Evolutionary conservation across 2,113 vertebrate genomes (phyloP), one percentile per base, ranked within the genome.

Genomic region (Triplophysa tibetana): DNA sequence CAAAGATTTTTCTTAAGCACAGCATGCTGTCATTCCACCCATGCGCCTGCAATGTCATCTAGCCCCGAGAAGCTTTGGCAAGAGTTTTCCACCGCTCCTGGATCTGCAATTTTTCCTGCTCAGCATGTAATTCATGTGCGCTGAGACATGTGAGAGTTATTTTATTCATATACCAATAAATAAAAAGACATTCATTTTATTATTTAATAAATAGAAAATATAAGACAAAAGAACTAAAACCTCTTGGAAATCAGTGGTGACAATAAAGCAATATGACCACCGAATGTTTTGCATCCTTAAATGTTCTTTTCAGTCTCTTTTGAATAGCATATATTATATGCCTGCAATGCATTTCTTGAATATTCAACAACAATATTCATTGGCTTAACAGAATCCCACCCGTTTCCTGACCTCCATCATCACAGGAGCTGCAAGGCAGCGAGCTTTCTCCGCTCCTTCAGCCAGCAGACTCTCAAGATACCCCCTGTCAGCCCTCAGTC

Each of bases 371-470:
- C 16, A 7, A 19, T 38, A 38, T 38, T 12, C 43, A 45, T 45
- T n/a, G 54, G 2, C 75, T 92, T 93, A 98, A 14, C 84, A 90
- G 86, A 99, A 95, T 5, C 98, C 98, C 54, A 98, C 93, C 70
- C 93, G 69, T 83, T 85, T 90, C 79, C 91, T 92, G 86, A 98
- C 91, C 86, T 96, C 93, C 38, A 87, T 87, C 69, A 95, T 94
- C 21, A 95, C 85, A 0, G 96, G 95, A 0, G 79, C 81, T 0
- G 98, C 96, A 78, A 98, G 88, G 65, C 93, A 92, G 78, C 87
- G 93, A 19, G 97, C 98, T 85, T 91, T 93, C 38, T 76, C 75
- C 0, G 91, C 89, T 78, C 98, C 98, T 3, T 41, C 83, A 16
- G 80, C 81, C 82, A 99, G 89, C 85, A 98, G 84, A 7, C 82